Evolutionary conservation across 2,797 vertebrate species (phyloP).

Genomic region (Trachurus trachurus): DNA sequence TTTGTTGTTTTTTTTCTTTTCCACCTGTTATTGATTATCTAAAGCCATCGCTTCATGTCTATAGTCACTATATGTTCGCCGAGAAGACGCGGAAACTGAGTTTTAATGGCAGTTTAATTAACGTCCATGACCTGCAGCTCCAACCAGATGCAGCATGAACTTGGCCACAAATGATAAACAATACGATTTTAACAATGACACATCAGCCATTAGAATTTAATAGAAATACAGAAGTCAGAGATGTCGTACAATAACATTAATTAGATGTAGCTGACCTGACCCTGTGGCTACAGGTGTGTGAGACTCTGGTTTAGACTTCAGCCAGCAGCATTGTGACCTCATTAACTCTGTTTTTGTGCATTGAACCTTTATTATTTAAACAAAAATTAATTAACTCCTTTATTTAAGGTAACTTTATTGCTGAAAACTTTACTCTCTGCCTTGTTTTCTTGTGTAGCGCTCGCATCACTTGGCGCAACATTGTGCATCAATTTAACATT

Average conservation of each 20-base stretch:
- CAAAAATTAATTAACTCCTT: no score
- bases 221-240: not conserved
- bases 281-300: not conserved
- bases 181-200: no score
- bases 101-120: not conserved
- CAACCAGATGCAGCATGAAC: not conserved
- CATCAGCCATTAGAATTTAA: not conserved
- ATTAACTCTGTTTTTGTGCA: not conserved
- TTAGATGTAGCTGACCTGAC: not conserved
- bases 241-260: not conserved
- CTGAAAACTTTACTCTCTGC: not conserved
- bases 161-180: not conserved
- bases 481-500: not conserved
- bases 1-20: no score
- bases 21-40: no score
- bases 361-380: not conserved
- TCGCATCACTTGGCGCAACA: not conserved
- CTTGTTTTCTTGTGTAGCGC: not conserved
- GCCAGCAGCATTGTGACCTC: no score
- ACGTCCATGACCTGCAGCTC: not conserved
- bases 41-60: not conserved
- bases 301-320: no score
- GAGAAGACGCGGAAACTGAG: not conserved
- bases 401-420: not conserved
- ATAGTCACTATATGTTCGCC: not conserved